Conservation (phyloP, 2,888 invertebrate genomes). For the Mimumesa dahlbomi region DNA sequence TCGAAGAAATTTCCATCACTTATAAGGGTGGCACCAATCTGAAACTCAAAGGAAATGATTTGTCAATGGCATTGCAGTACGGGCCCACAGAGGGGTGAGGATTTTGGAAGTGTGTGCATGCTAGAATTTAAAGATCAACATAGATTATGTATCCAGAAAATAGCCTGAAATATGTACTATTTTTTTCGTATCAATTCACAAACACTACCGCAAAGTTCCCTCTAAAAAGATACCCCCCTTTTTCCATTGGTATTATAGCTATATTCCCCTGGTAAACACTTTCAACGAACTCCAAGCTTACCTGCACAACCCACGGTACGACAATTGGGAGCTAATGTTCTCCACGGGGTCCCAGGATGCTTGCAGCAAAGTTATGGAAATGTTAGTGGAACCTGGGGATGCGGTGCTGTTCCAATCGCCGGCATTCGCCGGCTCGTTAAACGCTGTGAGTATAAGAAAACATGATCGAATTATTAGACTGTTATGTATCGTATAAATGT, state of each 20-base stretch:
- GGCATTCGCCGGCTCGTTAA: conserved; percentile 85
- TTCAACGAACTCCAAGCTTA: too few relatives aligned
- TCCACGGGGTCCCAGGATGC: conserved; percentile 90
- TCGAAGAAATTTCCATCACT: conserved; percentile 83
- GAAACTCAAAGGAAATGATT: conserved; percentile 82
- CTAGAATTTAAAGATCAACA: too few relatives aligned
- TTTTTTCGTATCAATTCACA: too few relatives aligned
- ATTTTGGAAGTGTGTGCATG: background rate
- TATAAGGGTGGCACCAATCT: conserved; percentile 82
- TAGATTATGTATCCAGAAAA: too few relatives aligned
- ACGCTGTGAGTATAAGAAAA: conserved; percentile 73
- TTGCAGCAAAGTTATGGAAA: conserved; percentile 86
- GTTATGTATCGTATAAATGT: too few relatives aligned
- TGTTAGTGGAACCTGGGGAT: conserved; percentile 86
- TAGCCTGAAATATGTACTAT: too few relatives aligned
- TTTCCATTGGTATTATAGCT: too few relatives aligned
- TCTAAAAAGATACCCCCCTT: too few relatives aligned
- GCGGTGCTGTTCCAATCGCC: conserved; percentile 86
- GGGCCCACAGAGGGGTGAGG: conserved; percentile 86
- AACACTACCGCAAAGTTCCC: too few relatives aligned
- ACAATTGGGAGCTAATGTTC: conserved; percentile 83
- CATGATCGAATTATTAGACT: too few relatives aligned
- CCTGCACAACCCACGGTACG: too few relatives aligned
- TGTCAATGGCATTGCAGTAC: conserved; percentile 87
- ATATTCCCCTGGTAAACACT: too few relatives aligned